A percentile compares a stretch with the other conserved stretches of the same genome.
phyloP scores from a whole-genome alignment of 2,888 invertebrate genomes.

The Biston stratarius region DNA sequence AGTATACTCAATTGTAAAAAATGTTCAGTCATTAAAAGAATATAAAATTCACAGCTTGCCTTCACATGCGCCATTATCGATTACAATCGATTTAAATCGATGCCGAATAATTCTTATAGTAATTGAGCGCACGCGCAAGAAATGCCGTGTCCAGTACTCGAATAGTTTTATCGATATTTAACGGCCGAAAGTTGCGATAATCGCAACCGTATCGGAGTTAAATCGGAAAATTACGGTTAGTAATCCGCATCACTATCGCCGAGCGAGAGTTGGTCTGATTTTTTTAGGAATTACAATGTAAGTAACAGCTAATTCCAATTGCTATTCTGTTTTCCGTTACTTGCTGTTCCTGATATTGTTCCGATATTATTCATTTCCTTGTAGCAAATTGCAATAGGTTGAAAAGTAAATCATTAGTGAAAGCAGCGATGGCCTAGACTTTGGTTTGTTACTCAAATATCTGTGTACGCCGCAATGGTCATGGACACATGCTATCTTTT shows the following conservation, averaged over 20 bases:
- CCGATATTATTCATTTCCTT: background rate
- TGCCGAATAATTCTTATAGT: slow-evolving; percentile 59
- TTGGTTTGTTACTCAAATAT: too few relatives aligned
- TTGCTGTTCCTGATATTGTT: slow-evolving; percentile 8
- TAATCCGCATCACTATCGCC: slow-evolving; percentile 35
- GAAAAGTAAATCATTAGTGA: too few relatives aligned
- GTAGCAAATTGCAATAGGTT: background rate
- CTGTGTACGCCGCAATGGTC: too few relatives aligned
- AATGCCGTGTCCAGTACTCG: slow-evolving; percentile 38
- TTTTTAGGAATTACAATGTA: slow-evolving; percentile 13
- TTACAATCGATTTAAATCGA: slow-evolving; percentile 76
- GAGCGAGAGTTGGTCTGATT: slow-evolving; percentile 24
- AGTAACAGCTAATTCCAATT: slow-evolving; percentile 7
- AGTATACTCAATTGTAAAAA: slow-evolving; percentile 21
- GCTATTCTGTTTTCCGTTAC: slow-evolving; percentile 5
- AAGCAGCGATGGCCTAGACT: too few relatives aligned
- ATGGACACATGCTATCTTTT: too few relatives aligned
- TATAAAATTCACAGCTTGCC: slow-evolving; percentile 70
- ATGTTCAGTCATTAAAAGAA: slow-evolving; percentile 38
- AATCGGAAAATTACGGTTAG: slow-evolving; percentile 43
- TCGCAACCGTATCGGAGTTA: slow-evolving; percentile 65
- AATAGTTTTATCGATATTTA: slow-evolving; percentile 57
- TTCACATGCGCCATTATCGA: slow-evolving; percentile 74
- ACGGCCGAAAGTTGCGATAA: slow-evolving; percentile 70
- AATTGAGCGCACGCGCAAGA: slow-evolving; percentile 77